phyloP scores from a whole-genome alignment of 2,797 vertebrate genomes.

The Sebastes cheni region DNA sequence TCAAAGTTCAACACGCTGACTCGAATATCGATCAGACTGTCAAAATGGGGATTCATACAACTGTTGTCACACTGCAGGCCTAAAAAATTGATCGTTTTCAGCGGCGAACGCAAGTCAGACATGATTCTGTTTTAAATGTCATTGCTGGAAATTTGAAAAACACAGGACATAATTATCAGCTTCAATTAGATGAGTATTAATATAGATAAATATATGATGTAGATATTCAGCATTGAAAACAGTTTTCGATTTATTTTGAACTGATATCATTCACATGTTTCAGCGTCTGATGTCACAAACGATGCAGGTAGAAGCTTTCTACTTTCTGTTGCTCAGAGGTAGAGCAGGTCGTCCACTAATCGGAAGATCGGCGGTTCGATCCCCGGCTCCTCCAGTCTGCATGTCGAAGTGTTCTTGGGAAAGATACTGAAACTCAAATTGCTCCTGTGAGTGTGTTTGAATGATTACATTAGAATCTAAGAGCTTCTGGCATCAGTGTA shows the following conservation, averaged over 20 bases:
- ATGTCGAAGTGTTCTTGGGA: too few species aligned
- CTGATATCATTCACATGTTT: not conserved
- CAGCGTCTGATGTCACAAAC: not conserved
- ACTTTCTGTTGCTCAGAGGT: too few species aligned
- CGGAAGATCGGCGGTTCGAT: too few species aligned
- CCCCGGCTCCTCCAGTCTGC: too few species aligned
- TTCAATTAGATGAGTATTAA: not conserved
- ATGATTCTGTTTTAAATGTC: not conserved
- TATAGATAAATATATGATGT: not conserved
- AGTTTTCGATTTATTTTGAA: too few species aligned
- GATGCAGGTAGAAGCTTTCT: too few species aligned
- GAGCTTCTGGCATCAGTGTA: too few species aligned
- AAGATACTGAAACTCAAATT: too few species aligned
- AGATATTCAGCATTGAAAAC: not conserved
- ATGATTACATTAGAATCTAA: too few species aligned
- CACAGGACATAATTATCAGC: not conserved
- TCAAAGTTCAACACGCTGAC: not conserved
- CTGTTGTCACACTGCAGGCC: not conserved
- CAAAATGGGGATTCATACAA: not conserved
- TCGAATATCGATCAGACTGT: not conserved
- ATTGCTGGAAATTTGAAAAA: not conserved
- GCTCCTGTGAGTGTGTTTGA: too few species aligned
- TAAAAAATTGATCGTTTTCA: accelerated
- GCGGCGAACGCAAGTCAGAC: not conserved
- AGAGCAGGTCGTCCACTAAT: too few species aligned